phyloP scores from a whole-genome alignment of 2,797 vertebrate genomes.

The Rhincodon typus region DNA sequence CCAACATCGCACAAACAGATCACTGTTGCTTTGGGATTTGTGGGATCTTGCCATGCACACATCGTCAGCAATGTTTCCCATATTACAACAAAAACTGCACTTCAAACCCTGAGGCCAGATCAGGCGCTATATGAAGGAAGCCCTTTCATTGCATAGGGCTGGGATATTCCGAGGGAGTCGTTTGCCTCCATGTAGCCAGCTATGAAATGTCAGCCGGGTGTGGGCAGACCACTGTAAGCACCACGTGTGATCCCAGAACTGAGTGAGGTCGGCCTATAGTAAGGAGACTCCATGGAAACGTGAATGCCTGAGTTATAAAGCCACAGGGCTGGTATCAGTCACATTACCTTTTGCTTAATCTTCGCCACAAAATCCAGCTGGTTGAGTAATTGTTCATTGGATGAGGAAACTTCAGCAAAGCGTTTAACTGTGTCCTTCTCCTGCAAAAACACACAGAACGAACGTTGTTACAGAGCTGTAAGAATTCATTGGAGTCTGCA shows the following conservation, averaged over 20 bases:
- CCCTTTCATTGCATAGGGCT: neutral
- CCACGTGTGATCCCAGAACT: neutral
- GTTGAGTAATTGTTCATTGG: conserved; percentile 70
- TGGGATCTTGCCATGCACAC: neutral
- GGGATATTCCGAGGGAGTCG: neutral
- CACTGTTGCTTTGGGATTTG: neutral
- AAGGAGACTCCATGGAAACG: neutral
- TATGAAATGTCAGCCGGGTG: too few relatives aligned
- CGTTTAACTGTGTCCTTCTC: conserved; percentile 71
- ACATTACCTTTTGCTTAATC: conserved; percentile 68
- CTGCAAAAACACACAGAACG: conserved; percentile 54
- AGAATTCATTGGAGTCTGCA: neutral
- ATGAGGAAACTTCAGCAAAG: conserved; percentile 66
- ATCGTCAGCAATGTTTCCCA: neutral
- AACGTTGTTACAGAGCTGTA: neutral
- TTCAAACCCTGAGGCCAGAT: neutral
- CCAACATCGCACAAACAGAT: neutral
- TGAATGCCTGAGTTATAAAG: neutral
- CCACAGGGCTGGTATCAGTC: neutral
- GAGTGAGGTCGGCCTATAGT: neutral
- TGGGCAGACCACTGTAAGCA: neutral
- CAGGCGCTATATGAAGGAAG: neutral
- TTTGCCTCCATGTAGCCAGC: too few relatives aligned
- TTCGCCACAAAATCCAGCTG: conserved; percentile 77
- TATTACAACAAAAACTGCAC: neutral